Evolutionary conservation across 2,797 vertebrate genomes (phyloP).

Genomic region (Sitta carolinensis): DNA sequence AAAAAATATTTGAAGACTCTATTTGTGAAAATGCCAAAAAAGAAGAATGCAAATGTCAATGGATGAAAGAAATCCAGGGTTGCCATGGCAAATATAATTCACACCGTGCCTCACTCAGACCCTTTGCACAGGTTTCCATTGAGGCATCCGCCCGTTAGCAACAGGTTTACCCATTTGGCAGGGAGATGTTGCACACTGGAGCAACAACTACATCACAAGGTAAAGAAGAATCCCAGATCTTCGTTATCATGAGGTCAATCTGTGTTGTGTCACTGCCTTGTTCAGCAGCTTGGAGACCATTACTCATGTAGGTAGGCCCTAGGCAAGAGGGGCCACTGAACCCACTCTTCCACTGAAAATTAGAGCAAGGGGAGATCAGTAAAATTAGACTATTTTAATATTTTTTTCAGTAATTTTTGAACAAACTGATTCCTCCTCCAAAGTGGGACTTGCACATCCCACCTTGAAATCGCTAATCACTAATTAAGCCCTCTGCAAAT

Average conservation of each 20-base stretch:
- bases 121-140: background rate
- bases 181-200: background rate
- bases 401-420: background rate
- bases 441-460: background rate
- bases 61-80: background rate
- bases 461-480: background rate
- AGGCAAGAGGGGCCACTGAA: background rate
- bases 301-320: background rate
- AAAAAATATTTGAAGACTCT: background rate
- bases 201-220: background rate
- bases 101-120: background rate
- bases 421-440: background rate
- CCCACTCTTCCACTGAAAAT: background rate
- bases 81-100: slow-evolving; percentile 8
- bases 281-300: background rate
- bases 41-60: background rate
- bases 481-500: background rate
- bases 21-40: slow-evolving; percentile 5
- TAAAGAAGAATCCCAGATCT: background rate
- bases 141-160: background rate
- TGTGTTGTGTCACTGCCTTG: fast-evolving
- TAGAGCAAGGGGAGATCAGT: background rate
- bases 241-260: background rate
- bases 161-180: background rate
- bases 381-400: background rate